Percentiles rank a stretch among this genome's conserved stretches.
Evolutionary conservation across 2,888 invertebrate genomes (phyloP).

Genomic region (Macaria liturata): DNA sequence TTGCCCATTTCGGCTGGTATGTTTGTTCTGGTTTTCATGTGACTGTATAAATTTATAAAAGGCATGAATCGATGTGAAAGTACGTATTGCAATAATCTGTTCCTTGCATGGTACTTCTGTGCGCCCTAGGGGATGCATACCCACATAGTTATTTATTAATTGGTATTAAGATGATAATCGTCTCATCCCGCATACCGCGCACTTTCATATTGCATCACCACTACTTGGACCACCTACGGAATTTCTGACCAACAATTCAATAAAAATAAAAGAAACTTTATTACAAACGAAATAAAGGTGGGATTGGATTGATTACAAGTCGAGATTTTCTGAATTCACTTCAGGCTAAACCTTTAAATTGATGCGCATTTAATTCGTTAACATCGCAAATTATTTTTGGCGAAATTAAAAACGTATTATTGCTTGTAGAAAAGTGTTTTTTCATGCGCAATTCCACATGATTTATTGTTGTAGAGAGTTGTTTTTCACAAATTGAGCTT

Average conservation of each 20-base stretch:
- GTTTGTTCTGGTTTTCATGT: too few relatives aligned
- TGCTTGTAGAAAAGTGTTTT: conserved; percentile 25
- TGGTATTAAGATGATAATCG: conserved; percentile 35
- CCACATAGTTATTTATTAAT: conserved; percentile 35
- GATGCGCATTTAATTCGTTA: conserved; percentile 64
- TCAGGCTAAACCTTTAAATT: conserved; percentile 54
- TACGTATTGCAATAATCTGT: too few relatives aligned
- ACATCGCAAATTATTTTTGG: conserved; percentile 49
- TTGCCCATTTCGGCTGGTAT: too few relatives aligned
- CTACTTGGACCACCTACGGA: conserved; percentile 32
- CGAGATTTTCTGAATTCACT: conserved; percentile 33
- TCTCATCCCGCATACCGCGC: conserved; percentile 30
- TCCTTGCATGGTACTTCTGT: conserved; percentile 5
- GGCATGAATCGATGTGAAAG: too few relatives aligned
- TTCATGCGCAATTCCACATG: conserved; percentile 10
- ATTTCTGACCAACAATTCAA: conserved; percentile 24
- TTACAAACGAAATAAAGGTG: not conserved
- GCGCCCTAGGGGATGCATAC: conserved; percentile 25
- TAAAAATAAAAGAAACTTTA: conserved; percentile 7
- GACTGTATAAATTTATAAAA: too few relatives aligned
- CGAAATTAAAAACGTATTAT: conserved; percentile 67
- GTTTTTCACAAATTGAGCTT: conserved; percentile 16
- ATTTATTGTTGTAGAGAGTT: conserved; percentile 17
- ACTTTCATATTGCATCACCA: conserved; percentile 39
- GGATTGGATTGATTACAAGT: not conserved